These are phyloP conservation scores for Parotocinclus haroldoi DNA, from an alignment of 2,797 vertebrate genomes.

Conservation along the genomic window DNA sequence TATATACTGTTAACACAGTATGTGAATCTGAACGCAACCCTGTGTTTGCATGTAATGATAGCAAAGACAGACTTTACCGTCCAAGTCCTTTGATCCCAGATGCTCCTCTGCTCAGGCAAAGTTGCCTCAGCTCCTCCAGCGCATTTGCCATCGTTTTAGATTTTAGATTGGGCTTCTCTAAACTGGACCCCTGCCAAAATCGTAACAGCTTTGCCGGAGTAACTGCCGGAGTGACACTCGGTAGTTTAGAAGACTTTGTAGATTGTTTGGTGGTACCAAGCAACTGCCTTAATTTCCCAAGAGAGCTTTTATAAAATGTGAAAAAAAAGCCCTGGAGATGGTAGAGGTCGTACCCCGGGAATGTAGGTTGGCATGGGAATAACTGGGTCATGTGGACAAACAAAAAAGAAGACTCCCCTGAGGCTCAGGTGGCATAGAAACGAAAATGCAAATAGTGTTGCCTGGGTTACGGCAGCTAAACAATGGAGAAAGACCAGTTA, in stretches of 20 bases:
- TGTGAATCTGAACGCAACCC: background rate
- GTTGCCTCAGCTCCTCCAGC: slow-evolving; percentile 57
- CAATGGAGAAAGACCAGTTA: no score
- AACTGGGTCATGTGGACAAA: slow-evolving; percentile 23
- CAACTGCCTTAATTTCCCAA: background rate
- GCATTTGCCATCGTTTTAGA: slow-evolving; percentile 25
- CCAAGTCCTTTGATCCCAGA: slow-evolving; percentile 65
- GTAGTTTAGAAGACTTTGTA: background rate
- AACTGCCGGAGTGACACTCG: background rate
- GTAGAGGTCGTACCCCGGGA: background rate
- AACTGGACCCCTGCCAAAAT: no score
- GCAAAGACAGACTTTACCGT: slow-evolving; percentile 52
- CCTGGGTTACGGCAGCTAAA: slow-evolving; percentile 19
- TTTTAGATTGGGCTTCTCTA: no score
- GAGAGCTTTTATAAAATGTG: background rate
- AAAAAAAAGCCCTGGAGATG: slow-evolving; percentile 1
- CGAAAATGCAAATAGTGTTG: slow-evolving; percentile 29
- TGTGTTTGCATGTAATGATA: background rate
- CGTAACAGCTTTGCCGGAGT: background rate
- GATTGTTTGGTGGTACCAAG: background rate
- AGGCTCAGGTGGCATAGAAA: slow-evolving; percentile 34
- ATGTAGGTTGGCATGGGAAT: slow-evolving; percentile 27
- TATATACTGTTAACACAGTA: no score
- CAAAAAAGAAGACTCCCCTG: slow-evolving; percentile 11
- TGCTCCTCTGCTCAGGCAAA: slow-evolving; percentile 64